phyloP scores from a whole-genome alignment of 2,888 invertebrate genomes.

The Panopea generosa region DNA sequence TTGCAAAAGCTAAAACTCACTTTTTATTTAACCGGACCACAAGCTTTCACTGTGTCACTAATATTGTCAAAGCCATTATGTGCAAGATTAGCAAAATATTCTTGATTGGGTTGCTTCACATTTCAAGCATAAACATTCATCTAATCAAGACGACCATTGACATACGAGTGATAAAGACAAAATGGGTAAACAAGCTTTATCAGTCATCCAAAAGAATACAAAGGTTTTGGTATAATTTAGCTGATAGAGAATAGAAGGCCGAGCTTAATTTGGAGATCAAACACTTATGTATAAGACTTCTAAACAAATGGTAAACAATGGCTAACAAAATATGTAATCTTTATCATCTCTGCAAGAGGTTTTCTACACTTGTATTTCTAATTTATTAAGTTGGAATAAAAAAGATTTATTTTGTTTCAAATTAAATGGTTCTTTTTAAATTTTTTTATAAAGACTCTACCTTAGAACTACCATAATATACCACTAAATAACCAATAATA shows the following conservation, averaged over 20 bases:
- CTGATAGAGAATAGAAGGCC: constrained; percentile 1
- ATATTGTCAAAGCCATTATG: no score
- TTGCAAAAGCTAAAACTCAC: no score
- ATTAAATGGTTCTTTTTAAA: background rate
- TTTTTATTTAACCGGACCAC: no score
- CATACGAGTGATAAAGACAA: constrained; percentile 7
- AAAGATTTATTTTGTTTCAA: background rate
- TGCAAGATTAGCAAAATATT: no score
- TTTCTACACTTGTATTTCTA: no score
- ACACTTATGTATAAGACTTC: background rate
- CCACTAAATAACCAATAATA: no score
- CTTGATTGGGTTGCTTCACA: no score
- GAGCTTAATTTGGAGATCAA: constrained; percentile 8
- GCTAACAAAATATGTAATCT: no score
- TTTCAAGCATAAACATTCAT: background rate
- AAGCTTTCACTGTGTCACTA: background rate
- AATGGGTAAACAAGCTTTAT: constrained; percentile 27
- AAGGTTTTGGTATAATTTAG: constrained; percentile 4
- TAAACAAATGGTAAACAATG: constrained; percentile 3
- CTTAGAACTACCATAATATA: no score
- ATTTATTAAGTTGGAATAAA: no score
- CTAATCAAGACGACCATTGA: constrained; percentile 15
- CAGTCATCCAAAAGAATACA: background rate
- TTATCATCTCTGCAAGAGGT: no score
- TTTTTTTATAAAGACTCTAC: background rate